A percentile compares a stretch with the other conserved stretches of the same genome.
These are phyloP conservation scores for Lasioglossum zephyrum DNA, from an alignment of 2,888 invertebrate species.

Conservation along the genomic window DNA sequence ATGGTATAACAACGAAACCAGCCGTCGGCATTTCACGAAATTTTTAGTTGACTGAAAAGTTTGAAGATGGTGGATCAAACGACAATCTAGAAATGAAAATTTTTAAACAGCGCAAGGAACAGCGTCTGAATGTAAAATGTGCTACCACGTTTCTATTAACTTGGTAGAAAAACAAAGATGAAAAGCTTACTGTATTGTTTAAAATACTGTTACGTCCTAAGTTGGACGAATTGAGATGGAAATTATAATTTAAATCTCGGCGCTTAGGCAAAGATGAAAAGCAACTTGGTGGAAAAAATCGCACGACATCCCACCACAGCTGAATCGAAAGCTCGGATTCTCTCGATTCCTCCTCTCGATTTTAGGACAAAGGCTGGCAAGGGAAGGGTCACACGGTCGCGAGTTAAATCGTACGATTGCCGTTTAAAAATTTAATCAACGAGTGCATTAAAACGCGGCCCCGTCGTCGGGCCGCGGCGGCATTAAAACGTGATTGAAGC, in stretches of 20 bases:
- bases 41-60: neutral
- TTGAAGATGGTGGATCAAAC: neutral
- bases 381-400: neutral
- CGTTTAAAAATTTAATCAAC: constrained; percentile 42
- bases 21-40: neutral
- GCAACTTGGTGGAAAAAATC: too few relatives aligned
- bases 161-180: too few relatives aligned
- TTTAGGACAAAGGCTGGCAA: neutral
- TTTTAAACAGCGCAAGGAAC: neutral
- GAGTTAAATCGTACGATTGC: constrained; percentile 33
- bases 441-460: constrained; percentile 23
- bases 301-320: neutral
- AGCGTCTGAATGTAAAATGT: neutral
- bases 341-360: neutral
- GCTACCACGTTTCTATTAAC: too few relatives aligned
- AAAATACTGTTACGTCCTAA: too few relatives aligned
- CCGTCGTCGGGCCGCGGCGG: neutral
- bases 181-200: too few relatives aligned
- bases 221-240: too few relatives aligned
- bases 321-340: neutral
- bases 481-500: constrained; percentile 52
- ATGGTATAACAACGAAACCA: neutral
- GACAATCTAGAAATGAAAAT: neutral
- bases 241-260: too few relatives aligned
- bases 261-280: too few relatives aligned